Conservation (phyloP, 30 jellyfish, hydroid and myxozoan species). For the Hydra vulgaris region DNA sequence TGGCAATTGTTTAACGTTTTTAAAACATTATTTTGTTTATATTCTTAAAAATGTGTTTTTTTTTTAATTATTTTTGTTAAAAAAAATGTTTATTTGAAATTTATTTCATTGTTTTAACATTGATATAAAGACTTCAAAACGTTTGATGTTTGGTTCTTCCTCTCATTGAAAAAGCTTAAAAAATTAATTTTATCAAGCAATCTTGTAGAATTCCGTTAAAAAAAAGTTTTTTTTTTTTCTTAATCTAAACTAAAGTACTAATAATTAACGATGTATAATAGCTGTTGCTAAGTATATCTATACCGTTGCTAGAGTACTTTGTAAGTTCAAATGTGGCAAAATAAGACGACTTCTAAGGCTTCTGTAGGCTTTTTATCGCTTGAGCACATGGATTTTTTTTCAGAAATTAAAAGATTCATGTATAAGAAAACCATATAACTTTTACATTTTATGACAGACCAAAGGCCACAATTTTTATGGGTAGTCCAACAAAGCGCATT, state of each 20-base stretch:
- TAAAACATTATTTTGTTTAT: too few species aligned
- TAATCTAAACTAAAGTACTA: neutral
- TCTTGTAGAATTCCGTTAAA: neutral
- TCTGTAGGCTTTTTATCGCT: neutral
- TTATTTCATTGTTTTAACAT: too few species aligned
- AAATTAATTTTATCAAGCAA: neutral
- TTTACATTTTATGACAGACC: neutral
- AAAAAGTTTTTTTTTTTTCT: neutral
- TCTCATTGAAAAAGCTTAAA: neutral
- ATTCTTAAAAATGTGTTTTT: too few species aligned
- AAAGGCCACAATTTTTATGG: neutral
- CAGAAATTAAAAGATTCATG: neutral
- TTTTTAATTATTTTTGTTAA: too few species aligned
- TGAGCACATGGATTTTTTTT: constrained; percentile 6
- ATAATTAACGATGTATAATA: neutral
- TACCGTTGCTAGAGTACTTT: neutral
- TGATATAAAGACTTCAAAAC: too few species aligned
- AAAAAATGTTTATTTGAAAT: too few species aligned
- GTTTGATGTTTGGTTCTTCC: neutral
- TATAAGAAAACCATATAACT: neutral
- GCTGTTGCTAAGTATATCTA: constrained; percentile 1
- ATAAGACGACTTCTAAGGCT: neutral
- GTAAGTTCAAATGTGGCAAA: neutral
- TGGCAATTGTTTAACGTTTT: too few species aligned
- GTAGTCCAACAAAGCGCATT: neutral